These are phyloP conservation scores for Rhea pennata DNA, from an alignment of 2,113 vertebrate species.

Conservation along the genomic window DNA sequence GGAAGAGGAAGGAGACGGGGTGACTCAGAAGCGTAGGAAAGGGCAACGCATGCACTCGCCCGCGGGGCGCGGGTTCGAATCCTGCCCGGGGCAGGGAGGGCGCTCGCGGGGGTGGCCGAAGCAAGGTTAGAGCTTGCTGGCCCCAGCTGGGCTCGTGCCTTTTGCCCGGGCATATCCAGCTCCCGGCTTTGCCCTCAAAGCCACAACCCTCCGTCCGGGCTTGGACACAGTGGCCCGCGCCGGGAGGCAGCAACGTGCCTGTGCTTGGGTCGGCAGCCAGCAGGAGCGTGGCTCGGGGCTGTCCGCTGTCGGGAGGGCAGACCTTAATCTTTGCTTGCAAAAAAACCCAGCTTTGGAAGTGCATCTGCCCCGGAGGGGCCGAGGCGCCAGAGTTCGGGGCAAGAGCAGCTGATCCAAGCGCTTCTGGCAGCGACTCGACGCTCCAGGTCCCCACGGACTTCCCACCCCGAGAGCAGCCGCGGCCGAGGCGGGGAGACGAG, in stretches of 20 bases:
- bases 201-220: rapidly evolving
- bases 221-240: too few relatives aligned
- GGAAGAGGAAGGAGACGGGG: conserved; percentile 47
- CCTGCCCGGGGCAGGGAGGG: not conserved
- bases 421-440: not conserved
- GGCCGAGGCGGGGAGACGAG: not conserved
- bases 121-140: not conserved
- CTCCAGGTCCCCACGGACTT: not conserved
- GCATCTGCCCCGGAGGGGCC: not conserved
- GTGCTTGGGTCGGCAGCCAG: not conserved
- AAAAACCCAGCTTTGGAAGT: not conserved
- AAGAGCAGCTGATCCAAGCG: not conserved
- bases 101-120: not conserved
- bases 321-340: not conserved
- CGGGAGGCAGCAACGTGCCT: not conserved
- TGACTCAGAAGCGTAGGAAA: conserved; percentile 36
- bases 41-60: not conserved
- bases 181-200: not conserved
- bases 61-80: not conserved
- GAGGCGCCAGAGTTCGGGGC: not conserved
- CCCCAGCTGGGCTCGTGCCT: not conserved
- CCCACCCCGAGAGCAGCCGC: not conserved
- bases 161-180: rapidly evolving
- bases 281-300: not conserved
- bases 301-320: not conserved